Percentiles rank a stretch among this genome's conserved stretches.
Evolutionary conservation across 2,113 vertebrate species (phyloP).

Genomic region (Pitta sordida): DNA sequence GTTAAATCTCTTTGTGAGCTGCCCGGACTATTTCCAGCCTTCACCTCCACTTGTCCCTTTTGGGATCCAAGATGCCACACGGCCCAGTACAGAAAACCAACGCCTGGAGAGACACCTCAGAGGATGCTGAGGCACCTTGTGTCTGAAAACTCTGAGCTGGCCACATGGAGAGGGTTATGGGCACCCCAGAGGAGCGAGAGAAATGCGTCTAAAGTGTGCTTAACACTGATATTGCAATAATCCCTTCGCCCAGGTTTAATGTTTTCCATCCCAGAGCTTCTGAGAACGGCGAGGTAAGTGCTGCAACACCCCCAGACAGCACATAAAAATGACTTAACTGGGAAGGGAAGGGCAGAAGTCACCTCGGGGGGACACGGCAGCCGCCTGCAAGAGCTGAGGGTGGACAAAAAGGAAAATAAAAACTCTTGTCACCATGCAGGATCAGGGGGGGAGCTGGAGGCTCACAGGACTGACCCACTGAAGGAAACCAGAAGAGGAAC

Average conservation of each 20-base stretch:
- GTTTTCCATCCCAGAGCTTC: background rate
- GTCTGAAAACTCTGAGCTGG: background rate
- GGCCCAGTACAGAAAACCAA: background rate
- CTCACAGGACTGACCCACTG: background rate
- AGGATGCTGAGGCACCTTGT: background rate
- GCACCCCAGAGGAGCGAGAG: background rate
- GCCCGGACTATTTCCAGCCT: background rate
- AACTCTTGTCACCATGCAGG: background rate
- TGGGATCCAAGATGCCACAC: background rate
- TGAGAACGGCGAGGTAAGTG: background rate
- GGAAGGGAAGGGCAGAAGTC: background rate
- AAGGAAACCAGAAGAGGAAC: constrained; percentile 14
- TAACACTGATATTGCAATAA: background rate
- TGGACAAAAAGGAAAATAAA: background rate
- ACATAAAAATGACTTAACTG: background rate
- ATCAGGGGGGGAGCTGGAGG: background rate
- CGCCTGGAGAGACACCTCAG: background rate
- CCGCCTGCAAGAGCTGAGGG: background rate
- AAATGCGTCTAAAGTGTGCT: background rate
- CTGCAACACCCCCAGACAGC: background rate
- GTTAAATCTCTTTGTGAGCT: background rate
- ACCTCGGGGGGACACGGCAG: background rate
- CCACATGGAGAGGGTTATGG: background rate
- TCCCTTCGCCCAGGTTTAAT: background rate
- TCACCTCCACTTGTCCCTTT: background rate